A percentile compares a stretch with the other conserved stretches of the same genome.
Evolutionary conservation across 1,140 invertebrate genomes (phyloP).

Genomic region (Planococcus citri): DNA sequence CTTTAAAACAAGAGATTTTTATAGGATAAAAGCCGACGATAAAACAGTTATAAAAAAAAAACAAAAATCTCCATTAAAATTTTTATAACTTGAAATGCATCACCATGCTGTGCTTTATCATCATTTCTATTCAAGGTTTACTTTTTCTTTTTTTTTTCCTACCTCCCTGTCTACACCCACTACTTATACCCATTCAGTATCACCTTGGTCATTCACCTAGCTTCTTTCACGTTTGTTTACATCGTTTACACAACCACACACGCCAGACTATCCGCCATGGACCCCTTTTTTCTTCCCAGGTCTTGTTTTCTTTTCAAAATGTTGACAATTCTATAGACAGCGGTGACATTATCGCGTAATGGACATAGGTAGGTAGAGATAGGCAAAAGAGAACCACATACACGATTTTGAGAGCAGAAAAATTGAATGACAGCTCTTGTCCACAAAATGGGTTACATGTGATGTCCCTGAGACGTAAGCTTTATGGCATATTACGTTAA

Average conservation of each 20-base stretch:
- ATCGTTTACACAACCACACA: background rate
- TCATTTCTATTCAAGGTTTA: slow-evolving; percentile 2
- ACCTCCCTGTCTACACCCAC: too few relatives aligned
- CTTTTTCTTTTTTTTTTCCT: background rate
- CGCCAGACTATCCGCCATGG: background rate
- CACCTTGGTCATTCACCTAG: background rate
- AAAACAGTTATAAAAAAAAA: background rate
- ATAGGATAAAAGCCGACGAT: background rate
- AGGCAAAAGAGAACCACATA: too few relatives aligned
- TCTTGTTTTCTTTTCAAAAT: background rate
- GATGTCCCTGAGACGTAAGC: background rate
- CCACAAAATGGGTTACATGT: background rate
- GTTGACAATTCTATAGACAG: background rate
- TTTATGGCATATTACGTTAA: background rate
- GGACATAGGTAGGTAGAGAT: too few relatives aligned
- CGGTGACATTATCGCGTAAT: background rate
- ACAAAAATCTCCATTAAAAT: background rate
- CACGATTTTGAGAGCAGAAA: too few relatives aligned
- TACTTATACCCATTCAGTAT: too few relatives aligned
- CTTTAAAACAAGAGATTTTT: background rate
- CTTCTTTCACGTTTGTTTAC: background rate
- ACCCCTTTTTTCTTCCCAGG: too few relatives aligned
- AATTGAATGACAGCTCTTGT: background rate
- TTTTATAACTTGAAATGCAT: background rate
- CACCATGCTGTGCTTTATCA: background rate